Percentiles rank a stretch among this genome's conserved stretches.
Conservation (phyloP, 2,113 vertebrate genomes). For the Coptodon rendalli region DNA sequence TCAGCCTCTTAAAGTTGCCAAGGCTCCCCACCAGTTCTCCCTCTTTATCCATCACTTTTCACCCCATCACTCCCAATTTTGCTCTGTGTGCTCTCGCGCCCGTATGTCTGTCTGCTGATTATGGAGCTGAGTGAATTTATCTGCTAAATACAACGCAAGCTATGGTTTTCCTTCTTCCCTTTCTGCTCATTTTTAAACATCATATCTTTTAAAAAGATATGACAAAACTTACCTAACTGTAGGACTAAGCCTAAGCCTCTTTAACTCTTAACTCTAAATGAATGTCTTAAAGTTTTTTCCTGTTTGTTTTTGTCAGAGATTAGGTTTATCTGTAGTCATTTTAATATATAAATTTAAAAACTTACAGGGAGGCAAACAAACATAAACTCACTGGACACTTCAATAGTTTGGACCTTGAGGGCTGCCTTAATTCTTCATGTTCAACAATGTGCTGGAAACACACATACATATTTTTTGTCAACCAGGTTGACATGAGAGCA, state of each 20-base stretch:
- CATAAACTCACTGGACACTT: not conserved
- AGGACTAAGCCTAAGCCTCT: not conserved
- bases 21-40: conserved; percentile 29
- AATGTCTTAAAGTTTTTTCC: not conserved
- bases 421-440: not conserved
- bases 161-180: not conserved
- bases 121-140: conserved; percentile 38
- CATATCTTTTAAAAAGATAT: not conserved
- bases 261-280: not conserved
- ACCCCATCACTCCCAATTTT: conserved; percentile 52
- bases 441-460: not conserved
- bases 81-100: conserved; percentile 34
- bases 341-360: not conserved
- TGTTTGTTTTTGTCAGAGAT: not conserved
- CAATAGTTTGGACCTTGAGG: not conserved
- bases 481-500: not conserved
- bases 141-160: conserved; percentile 51
- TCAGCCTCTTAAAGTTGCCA: conserved; percentile 19
- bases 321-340: not conserved
- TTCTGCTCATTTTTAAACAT: not conserved
- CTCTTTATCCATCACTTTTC: conserved; percentile 58
- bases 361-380: not conserved
- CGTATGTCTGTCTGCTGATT: conserved; percentile 57
- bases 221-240: not conserved
- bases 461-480: no score